Evolutionary conservation across 2,113 vertebrate genomes (phyloP), one percentile per base, ranked within the genome.

Genomic region (Telmatochromis sp.): DNA sequence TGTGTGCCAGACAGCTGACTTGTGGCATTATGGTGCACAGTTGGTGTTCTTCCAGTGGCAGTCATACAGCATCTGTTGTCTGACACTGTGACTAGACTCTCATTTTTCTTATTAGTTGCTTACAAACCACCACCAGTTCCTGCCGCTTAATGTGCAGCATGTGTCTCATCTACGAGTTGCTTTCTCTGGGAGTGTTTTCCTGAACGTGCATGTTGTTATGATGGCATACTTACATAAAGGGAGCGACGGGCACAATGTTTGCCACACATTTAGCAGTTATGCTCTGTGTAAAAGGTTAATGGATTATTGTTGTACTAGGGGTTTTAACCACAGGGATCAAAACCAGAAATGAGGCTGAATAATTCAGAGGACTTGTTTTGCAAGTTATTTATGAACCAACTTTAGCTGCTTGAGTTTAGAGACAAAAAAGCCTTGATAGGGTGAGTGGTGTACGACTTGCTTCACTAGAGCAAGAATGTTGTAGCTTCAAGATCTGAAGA

Each of bases 1-100:
- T 26, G 60, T 35, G 33, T 21, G 35, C 63, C 79, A 84, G 80
- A 33, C 80, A 5, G 57, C 68, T 10, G 65, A 45, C 37, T 54
- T 51, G 81, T 88, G 92, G 83, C 81, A 63, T 79, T 50, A 63
- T 71, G 54, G 17, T 51, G 14, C 81, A 83, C 82, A 79, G 84
- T 83, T 86, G 85, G 87, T 83, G 75, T 51, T 82, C 80, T 71
- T 83, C 86, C 87, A 82, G 87, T 12, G 81, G 31, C 85, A 23
- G 80, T n/a, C 42, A 80, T 75, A 6, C 78, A 19, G 84, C 87
- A 89, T 88, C 89, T 93, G 85, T 88, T 85, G 83, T 83, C 87
- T 92, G 90, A 86, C 83, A 31, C 81, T 7, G 83, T 55, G 80
- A 75, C 81, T 31, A 26, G 40, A 81, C 78, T 47, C 9, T 26